A percentile compares a stretch with the other conserved stretches of the same genome.
These are phyloP conservation scores for Oxygymnocypris stewartii DNA, from an alignment of 2,113 vertebrate species.

Conservation along the genomic window DNA sequence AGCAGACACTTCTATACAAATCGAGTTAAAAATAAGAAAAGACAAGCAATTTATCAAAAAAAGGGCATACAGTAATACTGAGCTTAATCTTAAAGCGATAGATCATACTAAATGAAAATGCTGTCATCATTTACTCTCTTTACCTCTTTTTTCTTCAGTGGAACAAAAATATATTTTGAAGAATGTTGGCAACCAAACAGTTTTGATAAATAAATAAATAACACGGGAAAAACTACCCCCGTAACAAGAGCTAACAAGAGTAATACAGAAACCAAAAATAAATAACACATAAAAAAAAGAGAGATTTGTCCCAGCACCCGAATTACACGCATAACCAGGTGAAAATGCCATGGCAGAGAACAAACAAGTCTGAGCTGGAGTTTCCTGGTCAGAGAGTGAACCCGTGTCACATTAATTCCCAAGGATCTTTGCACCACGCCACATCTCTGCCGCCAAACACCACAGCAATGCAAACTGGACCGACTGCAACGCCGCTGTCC, in stretches of 20 bases:
- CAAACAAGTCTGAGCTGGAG: background rate
- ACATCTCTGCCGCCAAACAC: conserved; percentile 8
- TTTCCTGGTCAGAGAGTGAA: conserved; percentile 13
- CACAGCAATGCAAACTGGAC: conserved; percentile 50
- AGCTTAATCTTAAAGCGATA: background rate
- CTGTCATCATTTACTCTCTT: background rate
- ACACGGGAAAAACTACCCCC: background rate
- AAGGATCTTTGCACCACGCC: background rate
- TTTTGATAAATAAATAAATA: background rate
- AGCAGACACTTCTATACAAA: background rate
- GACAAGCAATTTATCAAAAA: background rate
- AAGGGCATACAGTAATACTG: background rate
- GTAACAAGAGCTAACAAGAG: background rate
- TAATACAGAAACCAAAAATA: background rate
- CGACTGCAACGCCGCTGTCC: conserved; percentile 12
- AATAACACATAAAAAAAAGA: no score
- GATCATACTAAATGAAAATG: background rate
- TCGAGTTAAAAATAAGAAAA: background rate
- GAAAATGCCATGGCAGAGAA: background rate
- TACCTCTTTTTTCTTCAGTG: background rate
- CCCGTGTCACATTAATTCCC: conserved; percentile 35
- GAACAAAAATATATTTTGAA: background rate
- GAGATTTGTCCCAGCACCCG: background rate
- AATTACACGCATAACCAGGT: background rate
- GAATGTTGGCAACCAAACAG: background rate